phyloP scores from a whole-genome alignment of 1,140 invertebrate species.

The Calycopis cecrops region DNA sequence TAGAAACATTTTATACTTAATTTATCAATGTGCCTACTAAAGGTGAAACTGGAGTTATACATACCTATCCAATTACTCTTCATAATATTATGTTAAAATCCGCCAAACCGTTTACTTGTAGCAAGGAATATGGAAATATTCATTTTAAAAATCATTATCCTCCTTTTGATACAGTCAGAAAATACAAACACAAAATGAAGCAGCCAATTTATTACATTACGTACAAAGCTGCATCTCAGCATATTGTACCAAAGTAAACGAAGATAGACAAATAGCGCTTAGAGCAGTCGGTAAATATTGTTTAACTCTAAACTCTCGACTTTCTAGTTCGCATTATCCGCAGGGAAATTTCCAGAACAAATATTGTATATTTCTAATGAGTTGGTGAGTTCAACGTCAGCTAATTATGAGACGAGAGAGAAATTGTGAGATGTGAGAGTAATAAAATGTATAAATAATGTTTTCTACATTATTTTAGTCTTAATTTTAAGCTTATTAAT shows the following conservation, averaged over 20 bases:
- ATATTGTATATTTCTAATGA: background rate
- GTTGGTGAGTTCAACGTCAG: background rate
- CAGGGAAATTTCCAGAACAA: background rate
- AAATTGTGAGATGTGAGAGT: background rate
- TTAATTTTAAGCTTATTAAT: too few species aligned
- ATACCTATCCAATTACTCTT: too few species aligned
- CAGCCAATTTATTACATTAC: background rate
- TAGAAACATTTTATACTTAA: too few species aligned
- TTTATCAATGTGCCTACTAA: too few species aligned
- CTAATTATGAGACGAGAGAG: background rate
- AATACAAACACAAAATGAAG: background rate
- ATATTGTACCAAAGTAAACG: background rate
- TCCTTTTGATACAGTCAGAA: too few species aligned
- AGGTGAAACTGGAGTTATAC: too few species aligned
- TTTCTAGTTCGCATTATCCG: background rate
- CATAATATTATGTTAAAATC: too few species aligned
- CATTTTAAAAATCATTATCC: too few species aligned
- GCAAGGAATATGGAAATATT: too few species aligned
- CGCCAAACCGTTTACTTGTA: too few species aligned
- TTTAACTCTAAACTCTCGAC: background rate
- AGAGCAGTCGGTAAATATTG: constrained; percentile 1
- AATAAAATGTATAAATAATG: background rate
- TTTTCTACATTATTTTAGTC: too few species aligned
- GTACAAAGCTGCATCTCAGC: background rate
- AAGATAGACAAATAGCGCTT: constrained; percentile 5